phyloP scores from a whole-genome alignment of 2,113 vertebrate genomes.

The Redunca redunca region DNA sequence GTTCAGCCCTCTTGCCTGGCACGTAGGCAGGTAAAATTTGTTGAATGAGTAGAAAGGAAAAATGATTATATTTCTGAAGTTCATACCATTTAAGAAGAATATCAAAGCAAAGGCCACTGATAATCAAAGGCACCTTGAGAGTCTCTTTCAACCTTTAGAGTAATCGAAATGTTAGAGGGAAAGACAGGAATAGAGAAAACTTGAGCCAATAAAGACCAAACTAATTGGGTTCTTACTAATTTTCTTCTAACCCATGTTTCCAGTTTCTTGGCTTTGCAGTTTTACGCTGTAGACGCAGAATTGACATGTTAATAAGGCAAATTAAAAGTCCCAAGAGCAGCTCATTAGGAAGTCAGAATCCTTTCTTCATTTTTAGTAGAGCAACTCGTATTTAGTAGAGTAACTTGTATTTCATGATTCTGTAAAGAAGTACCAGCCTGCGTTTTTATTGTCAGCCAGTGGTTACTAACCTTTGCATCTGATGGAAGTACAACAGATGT shows the following conservation, averaged over 20 bases:
- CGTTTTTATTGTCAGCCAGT: background rate
- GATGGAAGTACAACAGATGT: background rate
- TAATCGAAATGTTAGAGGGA: background rate
- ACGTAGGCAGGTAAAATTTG: background rate
- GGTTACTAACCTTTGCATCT: background rate
- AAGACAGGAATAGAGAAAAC: background rate
- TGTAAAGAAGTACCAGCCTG: background rate
- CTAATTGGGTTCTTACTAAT: background rate
- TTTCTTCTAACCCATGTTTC: background rate
- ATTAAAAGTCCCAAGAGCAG: background rate
- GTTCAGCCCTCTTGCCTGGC: background rate
- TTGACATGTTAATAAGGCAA: background rate
- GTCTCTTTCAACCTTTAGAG: background rate
- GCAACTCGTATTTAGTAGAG: background rate
- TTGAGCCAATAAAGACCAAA: background rate
- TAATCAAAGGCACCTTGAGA: background rate
- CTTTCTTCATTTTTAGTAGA: background rate
- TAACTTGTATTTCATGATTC: background rate
- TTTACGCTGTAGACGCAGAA: background rate
- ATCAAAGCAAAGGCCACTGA: background rate
- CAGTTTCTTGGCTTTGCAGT: background rate
- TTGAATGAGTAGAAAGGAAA: background rate
- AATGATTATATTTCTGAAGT: background rate
- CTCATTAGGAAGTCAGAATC: background rate
- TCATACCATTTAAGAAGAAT: background rate